phyloP scores from a whole-genome alignment of 2,888 invertebrate genomes.

The Ophion ventricosus region DNA sequence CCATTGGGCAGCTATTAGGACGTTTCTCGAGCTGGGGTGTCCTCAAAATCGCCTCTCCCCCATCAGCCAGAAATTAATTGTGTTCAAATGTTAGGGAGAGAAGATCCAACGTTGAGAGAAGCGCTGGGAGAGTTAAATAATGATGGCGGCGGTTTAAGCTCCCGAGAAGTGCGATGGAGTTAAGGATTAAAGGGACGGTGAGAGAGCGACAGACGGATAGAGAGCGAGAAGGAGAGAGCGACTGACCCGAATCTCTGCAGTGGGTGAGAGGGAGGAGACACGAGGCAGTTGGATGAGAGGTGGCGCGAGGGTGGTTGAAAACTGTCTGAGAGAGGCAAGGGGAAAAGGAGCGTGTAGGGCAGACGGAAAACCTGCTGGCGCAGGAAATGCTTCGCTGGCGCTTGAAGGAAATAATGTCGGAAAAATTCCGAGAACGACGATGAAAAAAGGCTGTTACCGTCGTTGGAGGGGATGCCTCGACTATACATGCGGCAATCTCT shows the following conservation, averaged over 20 bases:
- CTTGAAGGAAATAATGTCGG: conserved; percentile 74
- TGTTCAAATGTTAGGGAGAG: conserved; percentile 78
- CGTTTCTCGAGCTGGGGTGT: neutral
- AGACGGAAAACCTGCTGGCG: conserved; percentile 80
- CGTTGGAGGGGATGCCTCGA: conserved; percentile 14
- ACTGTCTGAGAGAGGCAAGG: neutral
- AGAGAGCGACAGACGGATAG: conserved; percentile 29
- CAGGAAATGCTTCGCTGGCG: conserved; percentile 75
- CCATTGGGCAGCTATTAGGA: neutral
- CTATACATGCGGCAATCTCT: conserved; percentile 43
- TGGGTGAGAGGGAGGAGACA: conserved; percentile 44
- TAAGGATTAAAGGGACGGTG: conserved; percentile 41
- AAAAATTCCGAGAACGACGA: conserved; percentile 64
- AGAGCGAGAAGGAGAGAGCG: conserved; percentile 57
- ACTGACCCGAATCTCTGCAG: conserved; percentile 78
- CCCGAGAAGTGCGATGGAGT: conserved; percentile 47
- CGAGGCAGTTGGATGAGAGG: conserved; percentile 34
- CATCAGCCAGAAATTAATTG: conserved; percentile 75
- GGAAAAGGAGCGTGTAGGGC: conserved; percentile 53
- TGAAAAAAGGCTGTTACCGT: conserved; percentile 60
- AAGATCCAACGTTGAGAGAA: conserved; percentile 42
- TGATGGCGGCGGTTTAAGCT: conserved; percentile 40
- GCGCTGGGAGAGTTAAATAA: conserved; percentile 32
- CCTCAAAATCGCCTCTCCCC: neutral
- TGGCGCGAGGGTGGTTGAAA: conserved; percentile 52